Base-by-base conservation (phyloP, 2,113 vertebrate species). In the Rissa tridactyla region DNA sequence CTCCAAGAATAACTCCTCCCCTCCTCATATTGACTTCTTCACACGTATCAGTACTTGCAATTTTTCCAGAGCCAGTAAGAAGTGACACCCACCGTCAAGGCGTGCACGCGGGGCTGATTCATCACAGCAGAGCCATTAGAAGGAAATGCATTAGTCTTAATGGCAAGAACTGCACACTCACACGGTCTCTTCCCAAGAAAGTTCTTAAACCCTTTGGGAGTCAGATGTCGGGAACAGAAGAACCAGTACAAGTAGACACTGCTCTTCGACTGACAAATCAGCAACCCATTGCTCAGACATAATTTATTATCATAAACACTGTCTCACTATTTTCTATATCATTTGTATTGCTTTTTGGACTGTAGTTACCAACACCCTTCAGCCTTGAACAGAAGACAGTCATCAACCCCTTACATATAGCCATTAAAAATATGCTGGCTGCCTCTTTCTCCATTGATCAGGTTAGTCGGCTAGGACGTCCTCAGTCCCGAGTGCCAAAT, bases 61-160 rank as follows among this genome's bases (percentile, higher is more conserved):
- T 80, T 94, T 93, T 90, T 95, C 92, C 81, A 69, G 49, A 88
- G 84, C 23, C 82, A 91, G 36, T 65, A 70, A 91, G 62, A 81
- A 29, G 22, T 82, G 82, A 69, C 92, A 93, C 55, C 76, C 72
- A 57, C 29, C 78, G 85, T 55, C 68, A 77, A 82, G 72, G 27
- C 36, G 0, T n/a, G 58, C 84, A 90, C 20, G 0, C 3, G 9
- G 93, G 70, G 66, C 90, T 85, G 82, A 95, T 87, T 96, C 92
- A 94, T 85, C 93, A 65, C 93, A 91, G 66, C 78, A 82, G 44
- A 88, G 66, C 82, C 88, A 95, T 96, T 95, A 95, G 88, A 93
- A 93, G 81, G 66, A 96, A 97, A 92, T 86, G 62, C 91, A 97
- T 96, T 97, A 96, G 92, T 83, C 96, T 81, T 94, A 94, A 93